Conservation (phyloP, 2,113 vertebrate genomes). For the Rhabdomys dilectus region DNA sequence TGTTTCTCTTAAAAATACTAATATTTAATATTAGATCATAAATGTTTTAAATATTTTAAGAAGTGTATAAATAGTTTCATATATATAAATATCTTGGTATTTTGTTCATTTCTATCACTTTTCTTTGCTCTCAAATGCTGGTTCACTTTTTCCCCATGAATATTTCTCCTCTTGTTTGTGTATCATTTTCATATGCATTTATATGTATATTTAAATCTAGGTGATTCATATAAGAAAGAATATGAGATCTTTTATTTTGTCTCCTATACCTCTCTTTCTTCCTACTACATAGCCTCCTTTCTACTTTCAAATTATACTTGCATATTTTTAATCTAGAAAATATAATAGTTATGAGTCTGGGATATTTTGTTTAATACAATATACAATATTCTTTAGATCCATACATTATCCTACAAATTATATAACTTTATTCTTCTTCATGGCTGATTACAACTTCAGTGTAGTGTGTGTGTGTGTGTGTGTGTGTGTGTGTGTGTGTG, state of each 20-base stretch:
- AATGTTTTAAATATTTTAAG: background rate
- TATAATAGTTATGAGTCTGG: background rate
- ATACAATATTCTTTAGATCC: background rate
- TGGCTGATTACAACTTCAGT: background rate
- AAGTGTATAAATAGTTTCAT: background rate
- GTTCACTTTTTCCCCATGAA: background rate
- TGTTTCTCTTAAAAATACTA: background rate
- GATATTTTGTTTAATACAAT: background rate
- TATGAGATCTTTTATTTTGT: background rate
- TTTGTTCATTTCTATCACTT: background rate
- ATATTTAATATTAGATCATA: conserved; percentile 5
- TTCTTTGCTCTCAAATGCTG: background rate
- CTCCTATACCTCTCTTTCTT: background rate
- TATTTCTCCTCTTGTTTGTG: background rate
- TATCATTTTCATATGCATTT: background rate
- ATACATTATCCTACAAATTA: background rate
- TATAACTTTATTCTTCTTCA: background rate
- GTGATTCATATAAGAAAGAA: background rate
- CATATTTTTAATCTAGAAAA: background rate
- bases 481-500: too few relatives aligned
- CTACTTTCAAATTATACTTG: background rate
- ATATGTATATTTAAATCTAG: background rate
- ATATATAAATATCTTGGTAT: background rate
- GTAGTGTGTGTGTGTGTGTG: too few relatives aligned
- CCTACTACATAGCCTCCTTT: background rate